Evolutionary conservation across 2,888 invertebrate genomes (phyloP).

Genomic region (Timandra comae): DNA sequence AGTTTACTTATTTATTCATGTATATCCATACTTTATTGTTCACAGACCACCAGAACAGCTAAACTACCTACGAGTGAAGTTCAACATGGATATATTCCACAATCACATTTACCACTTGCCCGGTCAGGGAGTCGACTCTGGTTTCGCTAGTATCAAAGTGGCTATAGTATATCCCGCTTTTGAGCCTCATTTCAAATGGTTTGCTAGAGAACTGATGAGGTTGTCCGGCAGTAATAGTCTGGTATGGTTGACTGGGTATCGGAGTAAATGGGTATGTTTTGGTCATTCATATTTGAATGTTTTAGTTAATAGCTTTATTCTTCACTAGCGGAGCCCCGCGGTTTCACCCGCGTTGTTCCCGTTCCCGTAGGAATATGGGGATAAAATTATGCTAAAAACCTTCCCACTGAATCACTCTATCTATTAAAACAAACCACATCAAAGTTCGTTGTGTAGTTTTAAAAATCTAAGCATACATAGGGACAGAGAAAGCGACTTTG

Average conservation of each 20-base stretch:
- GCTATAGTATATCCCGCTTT: constrained; percentile 76
- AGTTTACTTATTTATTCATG: too few species aligned
- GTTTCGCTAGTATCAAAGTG: constrained; percentile 40
- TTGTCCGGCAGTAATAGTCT: constrained; percentile 57
- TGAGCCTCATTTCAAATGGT: constrained; percentile 70
- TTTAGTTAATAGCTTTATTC: too few species aligned
- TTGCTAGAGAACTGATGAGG: constrained; percentile 79
- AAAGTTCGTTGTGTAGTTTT: too few species aligned
- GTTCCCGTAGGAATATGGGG: too few species aligned
- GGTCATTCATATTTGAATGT: not conserved
- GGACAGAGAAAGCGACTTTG: too few species aligned
- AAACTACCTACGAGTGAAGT: constrained; percentile 46
- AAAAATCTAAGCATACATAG: too few species aligned
- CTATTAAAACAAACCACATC: too few species aligned
- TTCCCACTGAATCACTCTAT: too few species aligned
- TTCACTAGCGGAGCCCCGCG: too few species aligned
- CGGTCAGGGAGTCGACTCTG: constrained; percentile 31
- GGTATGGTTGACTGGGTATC: constrained; percentile 57
- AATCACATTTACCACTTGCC: constrained; percentile 47
- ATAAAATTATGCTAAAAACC: too few species aligned
- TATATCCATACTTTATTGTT: too few species aligned
- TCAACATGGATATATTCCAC: constrained; percentile 45
- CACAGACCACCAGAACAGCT: constrained; percentile 50
- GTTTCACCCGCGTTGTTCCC: too few species aligned
- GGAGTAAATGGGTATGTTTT: constrained; percentile 55